These are phyloP conservation scores for Amphipyra berbera DNA, from an alignment of 2,888 invertebrate species.

Conservation along the genomic window DNA sequence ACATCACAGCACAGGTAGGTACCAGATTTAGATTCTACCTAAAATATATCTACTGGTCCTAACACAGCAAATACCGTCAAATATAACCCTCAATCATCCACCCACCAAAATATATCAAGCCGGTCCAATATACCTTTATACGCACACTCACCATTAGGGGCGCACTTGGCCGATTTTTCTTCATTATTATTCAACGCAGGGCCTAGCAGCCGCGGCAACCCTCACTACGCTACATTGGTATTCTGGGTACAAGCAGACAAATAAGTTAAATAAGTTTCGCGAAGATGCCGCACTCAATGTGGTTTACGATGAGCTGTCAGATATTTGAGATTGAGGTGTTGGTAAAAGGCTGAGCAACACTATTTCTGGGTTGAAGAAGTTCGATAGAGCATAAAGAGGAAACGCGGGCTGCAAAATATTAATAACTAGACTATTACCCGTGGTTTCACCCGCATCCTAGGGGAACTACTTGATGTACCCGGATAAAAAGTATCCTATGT, in stretches of 20 bases:
- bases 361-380: neutral
- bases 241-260: slow-evolving; percentile 47
- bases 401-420: too few species aligned
- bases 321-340: slow-evolving; percentile 35
- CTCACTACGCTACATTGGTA: slow-evolving; percentile 42
- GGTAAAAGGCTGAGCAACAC: neutral
- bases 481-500: too few species aligned
- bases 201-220: slow-evolving; percentile 28
- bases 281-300: slow-evolving; percentile 49
- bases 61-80: neutral
- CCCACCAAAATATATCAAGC: slow-evolving; percentile 10
- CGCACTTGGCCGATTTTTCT: slow-evolving; percentile 33
- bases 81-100: slow-evolving; percentile 5
- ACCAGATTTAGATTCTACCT: too few species aligned
- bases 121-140: slow-evolving; percentile 32
- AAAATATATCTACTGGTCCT: neutral
- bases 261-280: slow-evolving; percentile 59
- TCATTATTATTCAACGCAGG: slow-evolving; percentile 54
- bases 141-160: slow-evolving; percentile 11
- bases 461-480: too few species aligned
- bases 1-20: too few species aligned
- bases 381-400: neutral
- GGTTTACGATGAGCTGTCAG: slow-evolving; percentile 51
- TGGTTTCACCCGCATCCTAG: too few species aligned
- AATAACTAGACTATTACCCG: too few species aligned